Percentiles rank a stretch among this genome's conserved stretches.
Evolutionary conservation across 2,888 invertebrate genomes (phyloP).

Genomic region (Invenusta paracnida): DNA sequence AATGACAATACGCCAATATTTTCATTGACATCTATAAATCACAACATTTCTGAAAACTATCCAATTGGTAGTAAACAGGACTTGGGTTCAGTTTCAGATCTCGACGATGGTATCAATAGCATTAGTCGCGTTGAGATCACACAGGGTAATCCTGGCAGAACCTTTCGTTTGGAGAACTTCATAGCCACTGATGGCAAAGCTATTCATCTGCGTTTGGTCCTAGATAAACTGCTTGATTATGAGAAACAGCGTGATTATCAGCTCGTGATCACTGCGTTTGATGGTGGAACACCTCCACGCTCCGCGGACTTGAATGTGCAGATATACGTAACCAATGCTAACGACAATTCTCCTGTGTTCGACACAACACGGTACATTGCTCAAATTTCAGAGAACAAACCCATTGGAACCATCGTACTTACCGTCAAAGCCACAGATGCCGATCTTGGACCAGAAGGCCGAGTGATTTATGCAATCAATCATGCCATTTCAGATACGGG

Average conservation of each 20-base stretch:
- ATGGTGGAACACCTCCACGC: constrained; percentile 40
- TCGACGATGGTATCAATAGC: not conserved
- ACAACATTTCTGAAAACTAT: constrained; percentile 29
- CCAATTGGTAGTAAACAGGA: constrained; percentile 28
- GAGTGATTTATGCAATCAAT: not conserved
- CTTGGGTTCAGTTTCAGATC: constrained; percentile 23
- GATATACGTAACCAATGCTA: constrained; percentile 37
- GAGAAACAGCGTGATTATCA: constrained; percentile 20
- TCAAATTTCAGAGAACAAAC: constrained; percentile 31
- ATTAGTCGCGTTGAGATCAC: constrained; percentile 13
- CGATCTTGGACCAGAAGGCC: constrained; percentile 27
- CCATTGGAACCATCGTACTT: constrained; percentile 14
- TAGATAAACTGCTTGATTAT: constrained; percentile 36
- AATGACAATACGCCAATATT: constrained; percentile 39
- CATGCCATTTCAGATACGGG: not conserved
- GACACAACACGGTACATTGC: constrained; percentile 39
- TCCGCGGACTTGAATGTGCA: constrained; percentile 65
- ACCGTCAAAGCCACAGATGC: constrained; percentile 40
- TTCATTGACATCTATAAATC: not conserved
- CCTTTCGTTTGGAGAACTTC: not conserved
- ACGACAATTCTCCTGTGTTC: constrained; percentile 38
- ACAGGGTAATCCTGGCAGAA: constrained; percentile 20
- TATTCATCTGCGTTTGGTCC: constrained; percentile 11
- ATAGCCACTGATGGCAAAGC: not conserved
- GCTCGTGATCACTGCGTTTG: constrained; percentile 32